phyloP scores from a whole-genome alignment of 1,140 invertebrate species.

The Lycorma delicatula region DNA sequence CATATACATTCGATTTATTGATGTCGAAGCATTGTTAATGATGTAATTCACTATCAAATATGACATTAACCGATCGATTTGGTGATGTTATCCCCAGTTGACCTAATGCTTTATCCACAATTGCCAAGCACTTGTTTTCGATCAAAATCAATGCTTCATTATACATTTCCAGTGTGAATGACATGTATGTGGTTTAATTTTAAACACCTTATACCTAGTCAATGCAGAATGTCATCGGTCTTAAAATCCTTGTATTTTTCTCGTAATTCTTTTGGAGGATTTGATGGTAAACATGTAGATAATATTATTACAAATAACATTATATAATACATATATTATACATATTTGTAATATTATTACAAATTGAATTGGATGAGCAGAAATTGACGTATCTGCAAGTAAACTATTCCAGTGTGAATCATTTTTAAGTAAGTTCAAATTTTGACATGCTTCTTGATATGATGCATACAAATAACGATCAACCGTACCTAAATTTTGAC shows the following conservation, averaged over 20 bases:
- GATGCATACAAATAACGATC: slow-evolving; percentile 35
- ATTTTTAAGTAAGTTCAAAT: slow-evolving; percentile 28
- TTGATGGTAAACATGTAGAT: slow-evolving; percentile 29
- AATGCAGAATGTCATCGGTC: slow-evolving; percentile 33
- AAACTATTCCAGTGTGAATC: slow-evolving; percentile 32
- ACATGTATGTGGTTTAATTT: too few species aligned
- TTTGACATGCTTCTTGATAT: slow-evolving; percentile 36
- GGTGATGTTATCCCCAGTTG: slow-evolving; percentile 15
- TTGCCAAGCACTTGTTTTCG: slow-evolving; percentile 36
- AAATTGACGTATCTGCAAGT: slow-evolving; percentile 30
- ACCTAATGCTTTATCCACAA: slow-evolving; percentile 16
- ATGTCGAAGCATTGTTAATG: neutral
- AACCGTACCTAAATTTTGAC: slow-evolving; percentile 38
- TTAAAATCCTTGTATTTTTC: slow-evolving; percentile 34
- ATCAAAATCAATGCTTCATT: slow-evolving; percentile 35
- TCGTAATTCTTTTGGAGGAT: slow-evolving; percentile 32
- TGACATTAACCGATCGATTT: neutral
- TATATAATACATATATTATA: too few species aligned
- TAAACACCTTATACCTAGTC: slow-evolving; percentile 13
- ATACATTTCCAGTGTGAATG: slow-evolving; percentile 24
- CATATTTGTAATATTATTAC: too few species aligned
- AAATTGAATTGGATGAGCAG: slow-evolving; percentile 35
- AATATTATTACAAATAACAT: slow-evolving; percentile 39
- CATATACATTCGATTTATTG: neutral
- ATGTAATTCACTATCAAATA: neutral